Base-by-base conservation (phyloP, 2,797 vertebrate genomes). In the Lepus townsendii region DNA sequence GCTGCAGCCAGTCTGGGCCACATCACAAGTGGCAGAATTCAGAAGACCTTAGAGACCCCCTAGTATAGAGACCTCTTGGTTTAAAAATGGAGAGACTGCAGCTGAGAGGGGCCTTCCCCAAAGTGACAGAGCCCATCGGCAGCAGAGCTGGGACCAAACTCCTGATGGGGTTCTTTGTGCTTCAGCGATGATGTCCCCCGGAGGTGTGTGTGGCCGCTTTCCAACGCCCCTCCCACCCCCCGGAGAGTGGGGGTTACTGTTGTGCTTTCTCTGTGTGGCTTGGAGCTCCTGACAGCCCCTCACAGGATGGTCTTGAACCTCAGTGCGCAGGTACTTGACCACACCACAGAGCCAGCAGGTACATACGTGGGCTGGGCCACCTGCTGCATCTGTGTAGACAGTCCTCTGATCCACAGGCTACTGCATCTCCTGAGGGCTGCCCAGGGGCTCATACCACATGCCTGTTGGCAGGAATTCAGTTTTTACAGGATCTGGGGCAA, bases 191-290 rank as follows among this genome's bases (percentile, higher is more conserved):
- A 35, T 0, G 0, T 22, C 52, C 38, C 52, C 87, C 57, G 14
- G 54, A 83, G 32, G 19, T 10, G 0, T n/a, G 2, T 12, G 60
- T 1, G 5, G 22, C 27, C 24, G 30, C 42, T 35, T 35, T 7
- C 1, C 1, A 38, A 3, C 26, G 26, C 3, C n/a, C 10, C 8
- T 2, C 4, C 0, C 27, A 7, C 12, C 5, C 4, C 0, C 27
- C 20, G 4, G 17, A 13, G 8, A 7, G 27, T 9, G 8, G 9
- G 65, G 2, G 3, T 35, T 24, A 14, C 13, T 60, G 4, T 8
- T 2, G 14, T n/a, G 26, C 26, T 26, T n/a, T 42, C 50, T 20
- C 42, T 27, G 50, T 16, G 20, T 13, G 32, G 19, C 20, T 17
- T 22, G 57, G 72, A 35, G 9, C 22, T 1, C 3, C 3, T 8